Conservation (phyloP, 2,797 vertebrate genomes). For the Sebastes hubbsi region DNA sequence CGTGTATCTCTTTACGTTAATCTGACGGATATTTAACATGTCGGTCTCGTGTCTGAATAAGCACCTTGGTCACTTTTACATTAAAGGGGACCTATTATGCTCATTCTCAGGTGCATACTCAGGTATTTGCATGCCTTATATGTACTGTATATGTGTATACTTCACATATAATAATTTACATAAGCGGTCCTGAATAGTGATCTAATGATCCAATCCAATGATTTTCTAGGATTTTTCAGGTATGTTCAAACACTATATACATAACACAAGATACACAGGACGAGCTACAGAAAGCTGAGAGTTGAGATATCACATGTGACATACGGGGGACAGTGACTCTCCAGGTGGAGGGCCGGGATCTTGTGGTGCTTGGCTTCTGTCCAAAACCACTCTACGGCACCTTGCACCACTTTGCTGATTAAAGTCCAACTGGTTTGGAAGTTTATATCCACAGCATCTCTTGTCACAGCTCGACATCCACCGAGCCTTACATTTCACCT, state of each 20-base stretch:
- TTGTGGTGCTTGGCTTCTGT: neutral
- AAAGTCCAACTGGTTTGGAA: neutral
- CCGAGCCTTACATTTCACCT: neutral
- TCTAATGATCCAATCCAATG: too few relatives aligned
- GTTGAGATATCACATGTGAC: neutral
- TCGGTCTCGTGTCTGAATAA: neutral
- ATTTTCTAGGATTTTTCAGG: too few relatives aligned
- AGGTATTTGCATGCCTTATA: too few relatives aligned
- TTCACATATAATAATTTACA: too few relatives aligned
- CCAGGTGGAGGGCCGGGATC: neutral
- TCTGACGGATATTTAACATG: neutral
- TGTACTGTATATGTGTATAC: too few relatives aligned
- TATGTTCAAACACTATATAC: neutral
- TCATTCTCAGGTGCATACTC: too few relatives aligned
- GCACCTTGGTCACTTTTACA: neutral
- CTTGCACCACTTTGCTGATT: constrained; percentile 1
- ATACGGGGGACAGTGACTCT: neutral
- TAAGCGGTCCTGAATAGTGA: too few relatives aligned
- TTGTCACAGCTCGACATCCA: neutral
- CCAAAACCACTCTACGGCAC: constrained; percentile 5
- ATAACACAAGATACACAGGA: neutral
- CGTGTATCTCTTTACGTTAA: neutral
- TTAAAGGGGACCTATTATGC: neutral
- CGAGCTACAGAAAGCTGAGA: neutral
- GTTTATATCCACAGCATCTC: neutral